Base-by-base conservation (phyloP, 2,797 vertebrate species). In the Tragelaphus eurycerus region DNA sequence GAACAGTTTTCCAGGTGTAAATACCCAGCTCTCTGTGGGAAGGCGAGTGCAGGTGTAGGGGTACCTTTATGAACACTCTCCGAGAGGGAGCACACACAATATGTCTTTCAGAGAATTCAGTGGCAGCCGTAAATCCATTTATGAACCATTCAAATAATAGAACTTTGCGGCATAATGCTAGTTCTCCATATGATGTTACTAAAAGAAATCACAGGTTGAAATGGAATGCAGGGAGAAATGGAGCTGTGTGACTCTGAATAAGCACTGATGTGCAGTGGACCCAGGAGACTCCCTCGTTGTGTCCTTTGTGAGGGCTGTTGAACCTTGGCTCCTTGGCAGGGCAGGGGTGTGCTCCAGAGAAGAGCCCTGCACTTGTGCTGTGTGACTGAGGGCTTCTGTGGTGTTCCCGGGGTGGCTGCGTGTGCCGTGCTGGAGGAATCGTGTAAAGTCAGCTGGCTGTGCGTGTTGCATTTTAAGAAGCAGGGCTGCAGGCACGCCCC, bases 141-240 rank as follows among this genome's bases (percentile, higher is more conserved):
- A 74, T 16, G 96, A 98, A 62, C 87, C 93, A 19, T 92, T 34
- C 62, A 90, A 52, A 34, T 31, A 50, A 11, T 31, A 93, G 90
- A 94, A 60, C 79, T 93, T 38, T 29, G 71, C 31, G 43, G 48
- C 60, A 17, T 57, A 86, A 78, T 79, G 88, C 59, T 88, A n/a
- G n/a, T 38, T 88, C 92, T 90, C 60, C 27, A 23, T 92, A 71
- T 55, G 74, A 50, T 27, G 54, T 55, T 74, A 34, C 87, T 96
- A 38, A 54, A 43, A 89, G 38, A 93, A 95, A 97, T 83, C 81
- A 23, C 54, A 89, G 93, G 71, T 92, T 97, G 93, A 50, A 78
- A 55, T 92, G 31, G 27, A 94, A 76, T 59, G 6, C 52, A 0
- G 23, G 46, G 78, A 71, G 93, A 89, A 86, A 62, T 29, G 60